Conservation (phyloP, 2,113 vertebrate species). For the Salvator merianae region DNA sequence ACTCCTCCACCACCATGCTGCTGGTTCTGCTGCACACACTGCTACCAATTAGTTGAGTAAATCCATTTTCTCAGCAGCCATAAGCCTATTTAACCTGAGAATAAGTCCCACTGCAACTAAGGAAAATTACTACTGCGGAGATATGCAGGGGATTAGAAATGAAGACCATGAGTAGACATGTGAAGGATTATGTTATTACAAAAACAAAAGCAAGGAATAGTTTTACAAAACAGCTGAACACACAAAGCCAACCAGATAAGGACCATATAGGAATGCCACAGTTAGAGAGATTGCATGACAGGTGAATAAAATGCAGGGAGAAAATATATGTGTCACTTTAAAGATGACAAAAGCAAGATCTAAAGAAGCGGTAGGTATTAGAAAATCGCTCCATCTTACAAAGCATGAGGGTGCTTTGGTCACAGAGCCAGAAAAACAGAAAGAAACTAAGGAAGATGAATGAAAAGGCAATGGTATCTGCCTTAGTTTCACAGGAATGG, state of each 20-base stretch:
- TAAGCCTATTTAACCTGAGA: no score
- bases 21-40: no score
- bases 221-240: not conserved
- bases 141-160: no score
- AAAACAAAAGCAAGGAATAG: not conserved
- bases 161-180: no score
- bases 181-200: no score
- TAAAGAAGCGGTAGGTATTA: not conserved
- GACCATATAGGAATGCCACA: not conserved
- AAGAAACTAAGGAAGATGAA: conserved; percentile 9
- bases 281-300: not conserved
- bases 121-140: no score
- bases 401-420: not conserved
- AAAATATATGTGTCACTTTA: not conserved
- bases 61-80: not conserved
- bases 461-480: not conserved
- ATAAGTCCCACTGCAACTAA: no score
- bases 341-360: conserved; percentile 2
- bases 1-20: no score
- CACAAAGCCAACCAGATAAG: not conserved
- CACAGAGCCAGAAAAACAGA: not conserved
- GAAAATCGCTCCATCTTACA: conserved; percentile 1
- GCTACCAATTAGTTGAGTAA: not conserved
- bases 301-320: not conserved
- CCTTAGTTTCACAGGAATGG: not conserved